Evolutionary conservation across 2,888 invertebrate genomes (phyloP).

Genomic region (Stramonita haemastoma): DNA sequence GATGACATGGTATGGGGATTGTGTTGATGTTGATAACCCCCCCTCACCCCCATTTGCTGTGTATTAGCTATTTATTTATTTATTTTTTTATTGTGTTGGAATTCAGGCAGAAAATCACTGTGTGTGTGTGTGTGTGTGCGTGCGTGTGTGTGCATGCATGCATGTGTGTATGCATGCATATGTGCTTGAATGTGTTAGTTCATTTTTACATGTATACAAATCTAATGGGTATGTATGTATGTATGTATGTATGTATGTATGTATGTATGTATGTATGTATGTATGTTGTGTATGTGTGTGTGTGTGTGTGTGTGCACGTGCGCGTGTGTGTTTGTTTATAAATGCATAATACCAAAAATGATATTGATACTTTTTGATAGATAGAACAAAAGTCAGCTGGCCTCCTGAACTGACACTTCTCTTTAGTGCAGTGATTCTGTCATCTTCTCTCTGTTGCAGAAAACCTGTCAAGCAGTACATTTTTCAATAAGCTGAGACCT

Average conservation of each 20-base stretch:
- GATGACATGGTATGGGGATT: not conserved
- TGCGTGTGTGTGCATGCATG: not conserved
- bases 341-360: no score
- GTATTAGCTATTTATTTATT: no score
- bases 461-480: constrained; percentile 61
- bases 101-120: not conserved
- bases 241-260: not conserved
- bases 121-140: not conserved
- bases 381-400: no score
- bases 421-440: no score
- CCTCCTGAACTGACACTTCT: no score
- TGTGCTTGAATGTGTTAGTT: not conserved
- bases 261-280: not conserved
- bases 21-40: not conserved
- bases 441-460: constrained; percentile 55
- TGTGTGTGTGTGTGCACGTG: no score
- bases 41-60: not conserved
- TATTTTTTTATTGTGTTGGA: not conserved
- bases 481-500: constrained; percentile 70
- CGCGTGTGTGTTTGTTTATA: no score
- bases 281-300: no score
- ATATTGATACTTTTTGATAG: no score
- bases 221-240: not conserved
- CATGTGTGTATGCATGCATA: not conserved
- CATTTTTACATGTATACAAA: not conserved